Percentiles rank a stretch among this genome's conserved stretches.
Evolutionary conservation across 2,888 invertebrate species (phyloP).

Genomic region (Calliscelio sp.): DNA sequence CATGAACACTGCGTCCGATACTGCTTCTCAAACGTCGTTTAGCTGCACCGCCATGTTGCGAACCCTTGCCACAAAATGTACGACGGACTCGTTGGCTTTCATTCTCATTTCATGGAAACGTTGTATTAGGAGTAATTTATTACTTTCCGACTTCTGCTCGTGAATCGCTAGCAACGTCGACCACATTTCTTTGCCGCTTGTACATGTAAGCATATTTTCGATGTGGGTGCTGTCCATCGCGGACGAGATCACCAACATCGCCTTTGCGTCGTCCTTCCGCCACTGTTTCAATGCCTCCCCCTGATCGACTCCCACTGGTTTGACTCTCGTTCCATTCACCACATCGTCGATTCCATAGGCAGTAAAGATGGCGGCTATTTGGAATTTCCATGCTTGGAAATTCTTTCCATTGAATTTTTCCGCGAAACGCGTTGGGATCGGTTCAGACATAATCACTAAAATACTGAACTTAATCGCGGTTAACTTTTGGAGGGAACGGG

Average conservation of each 20-base stretch:
- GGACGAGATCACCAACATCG: constrained; percentile 70
- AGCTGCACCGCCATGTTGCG: constrained; percentile 49
- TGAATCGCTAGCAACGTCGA: too few species aligned
- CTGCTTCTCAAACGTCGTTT: constrained; percentile 29
- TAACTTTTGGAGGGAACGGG: too few species aligned
- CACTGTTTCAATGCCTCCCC: constrained; percentile 44
- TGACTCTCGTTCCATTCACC: constrained; percentile 37
- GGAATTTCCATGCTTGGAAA: constrained; percentile 61
- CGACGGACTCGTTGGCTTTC: constrained; percentile 38
- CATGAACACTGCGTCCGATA: too few species aligned
- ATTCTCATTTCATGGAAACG: constrained; percentile 48
- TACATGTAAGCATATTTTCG: constrained; percentile 64
- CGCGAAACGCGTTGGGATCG: constrained; percentile 11
- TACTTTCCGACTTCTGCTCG: too few species aligned
- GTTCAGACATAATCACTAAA: neutral
- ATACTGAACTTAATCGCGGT: constrained; percentile 9
- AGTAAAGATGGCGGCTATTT: constrained; percentile 41
- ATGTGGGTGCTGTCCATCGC: constrained; percentile 61
- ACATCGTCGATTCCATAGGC: constrained; percentile 52
- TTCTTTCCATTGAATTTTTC: constrained; percentile 60
- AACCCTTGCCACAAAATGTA: constrained; percentile 44
- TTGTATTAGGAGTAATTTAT: neutral
- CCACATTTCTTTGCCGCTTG: too few species aligned
- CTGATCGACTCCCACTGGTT: neutral
- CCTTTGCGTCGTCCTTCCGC: constrained; percentile 68